Base-by-base conservation (phyloP, 2,888 invertebrate species). In the Onthophagus sagittarius region DNA sequence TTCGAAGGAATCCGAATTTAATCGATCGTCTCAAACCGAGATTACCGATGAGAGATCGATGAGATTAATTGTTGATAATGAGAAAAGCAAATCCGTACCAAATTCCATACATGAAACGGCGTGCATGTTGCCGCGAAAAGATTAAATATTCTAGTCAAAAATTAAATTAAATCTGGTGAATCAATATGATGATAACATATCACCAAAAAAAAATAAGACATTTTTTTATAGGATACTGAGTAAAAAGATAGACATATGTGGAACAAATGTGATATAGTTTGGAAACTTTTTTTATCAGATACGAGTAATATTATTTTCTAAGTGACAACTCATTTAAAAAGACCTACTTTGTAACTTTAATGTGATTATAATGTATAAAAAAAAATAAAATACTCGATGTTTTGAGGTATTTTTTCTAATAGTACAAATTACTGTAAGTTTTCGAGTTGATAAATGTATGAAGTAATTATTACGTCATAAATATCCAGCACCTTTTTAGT, bases 41-140 rank as follows among this genome's bases (percentile, higher is more conserved):
- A 75, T 77, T 62, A 72, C 76, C 33, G 79, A 76, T 75, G 80
- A 81, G 75, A 78, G 77, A 39, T 78, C 78, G 39, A 71, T 79
- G n/a, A 80, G 80, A 71, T 69, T 78, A 77, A 75, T 75, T 69
- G 75, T 74, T 33, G 70, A 72, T 32, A 75, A 69, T 70, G 79
- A 74, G 73, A 78, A 76, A 71, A 75, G 77, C 69, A 78, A 77
- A 73, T 75, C 78, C 5, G 81, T 79, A 63, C 77, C 77, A 39
- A 76, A 76, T 64, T 75, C 78, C 23, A 77, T 79, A 11, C 81
- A 82, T 63, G 83, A 83, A 78, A 81, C 64, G 4, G 64, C 73
- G 7, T 65, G 65, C 62, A 73, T 73, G 73, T 64, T 73, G 65
- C 70, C 72, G 39, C 2, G 13, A 13, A 23, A 64, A 64, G 23